Evolutionary conservation across 2,797 vertebrate genomes (phyloP), one percentile per base, ranked within the genome.

Genomic region (Dipus sagitta): DNA sequence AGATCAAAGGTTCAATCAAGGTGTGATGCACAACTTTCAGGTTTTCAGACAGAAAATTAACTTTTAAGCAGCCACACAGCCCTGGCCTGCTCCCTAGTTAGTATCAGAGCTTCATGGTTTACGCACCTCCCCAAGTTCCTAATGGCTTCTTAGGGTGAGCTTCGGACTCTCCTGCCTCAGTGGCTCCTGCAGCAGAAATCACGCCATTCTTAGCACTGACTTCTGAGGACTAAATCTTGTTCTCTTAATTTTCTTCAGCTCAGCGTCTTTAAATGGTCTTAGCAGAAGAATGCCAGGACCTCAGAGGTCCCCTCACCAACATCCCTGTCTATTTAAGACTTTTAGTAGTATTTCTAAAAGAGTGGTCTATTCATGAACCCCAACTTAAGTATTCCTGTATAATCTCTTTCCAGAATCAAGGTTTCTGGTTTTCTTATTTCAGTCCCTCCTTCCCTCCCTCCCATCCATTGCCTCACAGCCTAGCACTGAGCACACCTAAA

Each of bases 21-120:
- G 85, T 42, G 20, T 8, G 72, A 34, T 38, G 68, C 30, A 12
- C 0, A 52, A 34, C 8, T 54, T 79, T 54, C 68, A 12, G 58
- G 34, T 58, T 68, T 83, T 34, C 82, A 90, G 74, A 34, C 42
- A 86, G 88, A 74, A 96, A 79, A 47, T 5, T 17, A 70, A 82
- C 68, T 71, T 64, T 42, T 14, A 76, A 30, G 64, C 82, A 70
- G n/a, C 17, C 1, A 68, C 34, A 79, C 54, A 82, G 30, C 24
- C 76, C 18, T 13, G 18, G 9, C 26, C 47, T 58, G 32, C 52
- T 42, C 54, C n/a, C 20, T 26, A 13, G 30, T 18, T 42, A 58
- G 10, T 17, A 23, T 3, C 78, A 52, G 32, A 42, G 42, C 72
- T 32, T 64, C 5, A 7, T 0, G 42, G 67, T 84, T 78, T 74